phyloP scores from a whole-genome alignment of 2,888 invertebrate species.

The Oscheius myriophilus region DNA sequence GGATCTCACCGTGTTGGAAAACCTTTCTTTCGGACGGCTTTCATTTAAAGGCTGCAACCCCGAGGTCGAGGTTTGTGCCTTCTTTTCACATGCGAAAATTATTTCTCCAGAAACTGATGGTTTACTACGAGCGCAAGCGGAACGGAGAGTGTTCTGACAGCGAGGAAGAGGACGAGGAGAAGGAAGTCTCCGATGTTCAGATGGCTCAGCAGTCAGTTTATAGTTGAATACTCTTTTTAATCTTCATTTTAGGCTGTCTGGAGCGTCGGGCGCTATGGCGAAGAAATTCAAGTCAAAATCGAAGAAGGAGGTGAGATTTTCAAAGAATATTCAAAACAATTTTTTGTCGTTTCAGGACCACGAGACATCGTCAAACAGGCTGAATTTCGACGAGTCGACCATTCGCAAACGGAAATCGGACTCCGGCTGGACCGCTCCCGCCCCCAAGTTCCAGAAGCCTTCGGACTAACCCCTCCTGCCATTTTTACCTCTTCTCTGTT shows the following conservation, averaged over 20 bases:
- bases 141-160: slow-evolving; percentile 46
- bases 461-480: slow-evolving; percentile 2
- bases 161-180: slow-evolving; percentile 46
- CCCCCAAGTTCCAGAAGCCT: slow-evolving; percentile 13
- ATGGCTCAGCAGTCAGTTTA: slow-evolving; percentile 48
- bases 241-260: background rate
- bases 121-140: slow-evolving; percentile 44
- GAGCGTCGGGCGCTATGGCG: slow-evolving; percentile 13
- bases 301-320: background rate
- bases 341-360: background rate
- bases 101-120: slow-evolving; percentile 45
- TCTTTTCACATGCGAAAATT: background rate
- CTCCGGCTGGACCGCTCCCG: slow-evolving; percentile 7
- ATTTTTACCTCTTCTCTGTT: background rate
- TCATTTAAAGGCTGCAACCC: slow-evolving; percentile 93
- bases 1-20: slow-evolving; percentile 77
- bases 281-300: slow-evolving; percentile 18
- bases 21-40: slow-evolving; percentile 84
- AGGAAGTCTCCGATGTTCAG: slow-evolving; percentile 53
- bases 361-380: slow-evolving; percentile 4
- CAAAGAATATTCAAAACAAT: background rate
- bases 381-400: slow-evolving; percentile 20
- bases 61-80: slow-evolving; percentile 79
- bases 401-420: slow-evolving; percentile 22
- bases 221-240: background rate